phyloP scores from a whole-genome alignment of 1,140 invertebrate genomes.

The Latrodectus geometricus region DNA sequence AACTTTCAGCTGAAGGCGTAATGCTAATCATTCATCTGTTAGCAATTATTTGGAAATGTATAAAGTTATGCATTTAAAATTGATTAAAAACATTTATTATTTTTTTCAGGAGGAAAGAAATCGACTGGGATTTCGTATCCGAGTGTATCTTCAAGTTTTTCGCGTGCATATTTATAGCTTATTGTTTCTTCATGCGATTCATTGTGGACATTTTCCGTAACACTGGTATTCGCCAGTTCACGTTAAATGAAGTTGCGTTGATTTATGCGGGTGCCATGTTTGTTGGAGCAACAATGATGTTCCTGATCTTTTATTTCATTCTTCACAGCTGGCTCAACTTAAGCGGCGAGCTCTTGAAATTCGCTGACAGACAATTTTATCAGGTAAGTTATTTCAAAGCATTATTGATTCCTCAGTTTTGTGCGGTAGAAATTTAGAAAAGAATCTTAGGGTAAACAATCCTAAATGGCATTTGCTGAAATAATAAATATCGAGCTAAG shows the following conservation, averaged over 20 bases:
- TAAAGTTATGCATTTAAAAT: too few species aligned
- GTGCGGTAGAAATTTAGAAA: too few species aligned
- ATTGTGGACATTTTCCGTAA: constrained; percentile 78
- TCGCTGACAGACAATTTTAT: constrained; percentile 88
- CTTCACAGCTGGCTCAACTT: constrained; percentile 91
- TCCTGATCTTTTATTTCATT: constrained; percentile 86
- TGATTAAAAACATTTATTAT: constrained; percentile 8
- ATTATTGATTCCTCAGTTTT: not conserved
- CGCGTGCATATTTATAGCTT: constrained; percentile 81
- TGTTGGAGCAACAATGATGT: constrained; percentile 79
- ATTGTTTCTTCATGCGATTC: constrained; percentile 83
- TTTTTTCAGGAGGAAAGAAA: constrained; percentile 74
- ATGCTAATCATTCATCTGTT: not conserved
- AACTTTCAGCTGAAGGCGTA: too few species aligned
- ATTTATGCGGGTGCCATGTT: constrained; percentile 80
- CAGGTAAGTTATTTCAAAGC: constrained; percentile 71
- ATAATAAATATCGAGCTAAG: too few species aligned
- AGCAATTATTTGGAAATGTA: not conserved
- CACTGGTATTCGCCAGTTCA: constrained; percentile 77
- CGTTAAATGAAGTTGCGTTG: constrained; percentile 74
- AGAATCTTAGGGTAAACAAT: too few species aligned
- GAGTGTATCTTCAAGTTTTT: constrained; percentile 80
- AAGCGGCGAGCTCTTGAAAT: constrained; percentile 85
- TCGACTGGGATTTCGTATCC: constrained; percentile 81
- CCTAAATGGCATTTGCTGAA: too few species aligned